Base-by-base conservation (phyloP, 2,797 vertebrate genomes). In the Sebastes nivosus region DNA sequence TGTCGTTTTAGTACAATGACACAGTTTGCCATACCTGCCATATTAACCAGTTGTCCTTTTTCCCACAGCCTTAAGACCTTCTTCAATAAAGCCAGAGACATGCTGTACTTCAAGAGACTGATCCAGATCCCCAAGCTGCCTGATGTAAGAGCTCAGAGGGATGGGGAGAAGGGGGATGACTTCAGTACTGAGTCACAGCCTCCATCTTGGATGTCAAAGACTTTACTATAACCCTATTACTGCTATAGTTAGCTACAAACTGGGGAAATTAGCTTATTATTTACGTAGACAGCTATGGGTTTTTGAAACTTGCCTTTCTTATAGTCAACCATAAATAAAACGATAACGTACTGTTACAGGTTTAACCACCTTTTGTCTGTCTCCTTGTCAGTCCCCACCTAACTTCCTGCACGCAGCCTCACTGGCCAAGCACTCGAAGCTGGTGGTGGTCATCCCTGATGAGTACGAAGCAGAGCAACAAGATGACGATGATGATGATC, bases 81-180 rank as follows among this genome's bases (percentile, higher is more conserved):
- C 95, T 99, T 99, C 88, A 98, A 97, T 86, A 96, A 95, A 91
- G 96, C 98, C 4, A 96, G 98, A 0, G 98, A 99, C 91, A 99
- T 99, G 98, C 70, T 97, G 59, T 99, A 96, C 89, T 99, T 99
- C 92, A 99, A 99, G 93, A 95, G 98, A 24, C 97, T 99, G 86
- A 99, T 99, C 92, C 99, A 99, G 96, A 99, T 99, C 75, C 98
- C 99, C 4, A 95, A 95, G 81, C 95, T 99, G 84, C 98, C 99
- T 0, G 99, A 99, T 94, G 98, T 99, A 94, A 93, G 93, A 59
- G 59, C 77, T 36, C 55, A 79, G 54, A 59, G 64, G 57, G 67
- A 18, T 46, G 42, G 46, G 29, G 18, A 22, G 29, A 72, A 12
- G 36, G 20, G 27, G 27, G 27, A 29, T 29, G 27, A 29, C 27